phyloP scores from a whole-genome alignment of 2,797 vertebrate genomes.

The Buceros bicornis region DNA sequence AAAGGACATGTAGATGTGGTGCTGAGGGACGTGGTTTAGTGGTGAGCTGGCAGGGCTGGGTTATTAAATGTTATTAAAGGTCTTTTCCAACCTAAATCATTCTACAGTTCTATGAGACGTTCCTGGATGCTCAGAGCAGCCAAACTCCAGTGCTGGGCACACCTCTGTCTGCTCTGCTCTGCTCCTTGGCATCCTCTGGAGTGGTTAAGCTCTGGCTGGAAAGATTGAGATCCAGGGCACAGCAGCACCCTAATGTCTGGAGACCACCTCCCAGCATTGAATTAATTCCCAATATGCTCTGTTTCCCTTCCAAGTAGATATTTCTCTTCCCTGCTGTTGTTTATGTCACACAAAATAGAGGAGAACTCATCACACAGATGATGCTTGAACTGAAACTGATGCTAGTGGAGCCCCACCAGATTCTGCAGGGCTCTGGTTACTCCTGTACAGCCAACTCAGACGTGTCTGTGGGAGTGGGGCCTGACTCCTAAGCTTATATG shows the following conservation, averaged over 20 bases:
- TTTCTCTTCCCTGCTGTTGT: not conserved
- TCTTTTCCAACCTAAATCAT: not conserved
- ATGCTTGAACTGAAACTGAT: not conserved
- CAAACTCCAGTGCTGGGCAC: not conserved
- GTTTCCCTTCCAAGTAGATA: not conserved
- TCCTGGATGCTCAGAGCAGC: not conserved
- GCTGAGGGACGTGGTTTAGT: too few relatives aligned
- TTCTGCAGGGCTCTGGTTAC: not conserved
- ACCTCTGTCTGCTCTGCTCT: not conserved
- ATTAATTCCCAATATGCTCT: not conserved
- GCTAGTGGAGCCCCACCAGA: not conserved
- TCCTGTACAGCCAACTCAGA: not conserved
- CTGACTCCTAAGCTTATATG: not conserved
- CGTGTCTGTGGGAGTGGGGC: not conserved
- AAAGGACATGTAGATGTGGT: too few relatives aligned
- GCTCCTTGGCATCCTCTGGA: not conserved
- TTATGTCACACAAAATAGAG: not conserved
- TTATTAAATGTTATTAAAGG: not conserved
- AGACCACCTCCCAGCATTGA: not conserved
- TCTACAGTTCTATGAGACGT: not conserved
- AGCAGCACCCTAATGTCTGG: not conserved
- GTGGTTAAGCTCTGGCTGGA: not conserved
- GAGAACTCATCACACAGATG: not conserved
- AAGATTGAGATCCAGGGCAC: constrained; percentile 17
- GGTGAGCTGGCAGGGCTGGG: too few relatives aligned